Evolutionary conservation across 2,797 vertebrate genomes (phyloP), one percentile per base, ranked within the genome.

Genomic region (Bovichtus variegatus): DNA sequence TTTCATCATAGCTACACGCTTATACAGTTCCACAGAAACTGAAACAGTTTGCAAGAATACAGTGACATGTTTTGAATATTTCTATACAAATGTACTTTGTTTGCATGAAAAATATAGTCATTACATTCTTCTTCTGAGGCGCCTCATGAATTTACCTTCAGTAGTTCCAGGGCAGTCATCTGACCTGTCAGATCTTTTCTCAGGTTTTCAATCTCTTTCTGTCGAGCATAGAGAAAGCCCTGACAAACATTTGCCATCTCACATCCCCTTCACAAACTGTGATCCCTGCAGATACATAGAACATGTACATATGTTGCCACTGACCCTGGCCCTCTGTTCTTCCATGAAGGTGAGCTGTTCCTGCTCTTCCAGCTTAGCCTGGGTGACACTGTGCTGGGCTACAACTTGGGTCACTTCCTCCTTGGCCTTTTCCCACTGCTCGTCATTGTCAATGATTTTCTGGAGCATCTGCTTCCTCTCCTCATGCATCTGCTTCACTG

Each of bases 301-400:
- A 58, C 43, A 54, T 74, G 60, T 46, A 82, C 75, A 86, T 74
- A 72, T 91, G 88, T 58, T 79, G 68, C 40, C 40, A 77, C 93
- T 90, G 83, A 97, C 96, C 96, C 92, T 95, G 81, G 94, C 94
- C 67, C 79, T 93, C 68, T 92, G 90, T 81, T 96, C 95, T 82
- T 94, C 92, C 78, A 82, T 81, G 66, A 87, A 64, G 81, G 67
- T 81, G 78, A 92, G 76, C n/a, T 88, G 70, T 82, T 96, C 89
- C 71, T 95, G 50, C 53, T 93, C 83, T 0, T 96, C 90, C 70
- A 95, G 88, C 78, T 93, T 93, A 41, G 40, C 60, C 81, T 78
- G 95, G 61, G 74, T 87, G 77, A 90, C 43, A 47, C 85, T 74
- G 83, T 94, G 95, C 67, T 83, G 2, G 25, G 89, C 71, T 51